Evolutionary conservation across 1,140 invertebrate species (phyloP), one percentile per base, ranked within the genome.

Genomic region (Chironomus striatipennis): DNA sequence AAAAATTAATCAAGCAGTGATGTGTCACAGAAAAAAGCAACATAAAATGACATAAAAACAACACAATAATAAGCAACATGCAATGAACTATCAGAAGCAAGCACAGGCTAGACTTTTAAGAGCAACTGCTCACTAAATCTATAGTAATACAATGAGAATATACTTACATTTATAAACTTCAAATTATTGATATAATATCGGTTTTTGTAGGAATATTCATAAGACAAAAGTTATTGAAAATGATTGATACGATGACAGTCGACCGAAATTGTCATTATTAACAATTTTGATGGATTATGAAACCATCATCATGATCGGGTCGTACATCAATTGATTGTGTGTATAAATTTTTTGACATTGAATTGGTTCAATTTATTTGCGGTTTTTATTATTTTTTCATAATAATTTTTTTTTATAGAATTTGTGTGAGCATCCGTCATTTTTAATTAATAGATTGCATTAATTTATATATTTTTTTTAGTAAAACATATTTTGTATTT

Each of bases 101-200:
- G 24, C 24, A 34, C 5, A 34, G 24, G 24, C 24, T 34, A 34
- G 24, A 34, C 24, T 34, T 1, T 34, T 2, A 34, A 34, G 24
- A 34, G 24, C 24, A 34, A 5, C 5, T 2, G 24, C 24, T 34
- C 24, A 34, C 24, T 34, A 34, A 34, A 34, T 34, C 24, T n/a
- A 57, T n/a, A 57, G 47, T 73, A 74, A 74, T 74, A 34, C 24
- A 34, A 34, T 34, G 24, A 34, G 24, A 34, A 34, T 34, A 34
- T 34, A 74, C 74, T 74, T 74, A 74, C 74, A 74, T 74, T 74
- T 34, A 74, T 42, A 65, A 74, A 43, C 74, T 74, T 74, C 17
- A 70, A 70, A 70, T 70, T 70, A 70, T 70, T 70, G 65, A 70
- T 70, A 70, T 70, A 70, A 21, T 57, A 12, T 57, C 47, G 47